Evolutionary conservation across 2,888 invertebrate species (phyloP), one percentile per base, ranked within the genome.

Genomic region (Limnephilus rhombicus): DNA sequence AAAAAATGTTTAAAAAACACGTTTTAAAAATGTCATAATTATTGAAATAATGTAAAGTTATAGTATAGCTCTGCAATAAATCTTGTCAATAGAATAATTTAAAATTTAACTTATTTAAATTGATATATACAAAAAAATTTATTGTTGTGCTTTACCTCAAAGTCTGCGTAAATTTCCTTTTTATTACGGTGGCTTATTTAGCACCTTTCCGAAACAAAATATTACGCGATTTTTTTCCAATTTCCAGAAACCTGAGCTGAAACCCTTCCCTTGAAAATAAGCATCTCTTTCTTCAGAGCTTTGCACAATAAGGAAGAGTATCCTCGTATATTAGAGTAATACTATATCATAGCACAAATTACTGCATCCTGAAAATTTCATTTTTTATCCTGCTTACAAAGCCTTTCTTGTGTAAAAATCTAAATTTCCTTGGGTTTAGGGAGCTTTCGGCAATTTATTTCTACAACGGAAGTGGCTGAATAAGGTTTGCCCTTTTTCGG

Each of bases 391-490:
- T 34, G 37, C 83, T 37, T 15, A 83, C 83, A 83, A 83, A 83
- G 34, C 82, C 15, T 15, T 83, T 83, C 82, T 83, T 83, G 82
- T 41, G 83, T 34, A 83, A 83, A 83, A 41, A 34, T 83, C 83
- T 1, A 83, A 83, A 83, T 83, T 37, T 83, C 37, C 83, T 41
- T 24, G 83, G 37, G 83, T 83, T 83, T 83, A 83, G 24, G 15
- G 83, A 83, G 31, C 37, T 83, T 83, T 83, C 7, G 83, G 83
- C 37, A 83, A 83, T 37, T 83, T 83, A 83, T 83, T 83, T 37
- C 31, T 37, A 24, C 83, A 83, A 18, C 83, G 83, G 83, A 83
- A 37, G 83, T 37, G 13, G 37, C 83, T 37, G 83, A 83, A 83
- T 83, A 34, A 83, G 37, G 83, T 41, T 41, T 9, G 34, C 83